Conservation (phyloP, 2,113 vertebrate species). For the Anguilla rostrata region DNA sequence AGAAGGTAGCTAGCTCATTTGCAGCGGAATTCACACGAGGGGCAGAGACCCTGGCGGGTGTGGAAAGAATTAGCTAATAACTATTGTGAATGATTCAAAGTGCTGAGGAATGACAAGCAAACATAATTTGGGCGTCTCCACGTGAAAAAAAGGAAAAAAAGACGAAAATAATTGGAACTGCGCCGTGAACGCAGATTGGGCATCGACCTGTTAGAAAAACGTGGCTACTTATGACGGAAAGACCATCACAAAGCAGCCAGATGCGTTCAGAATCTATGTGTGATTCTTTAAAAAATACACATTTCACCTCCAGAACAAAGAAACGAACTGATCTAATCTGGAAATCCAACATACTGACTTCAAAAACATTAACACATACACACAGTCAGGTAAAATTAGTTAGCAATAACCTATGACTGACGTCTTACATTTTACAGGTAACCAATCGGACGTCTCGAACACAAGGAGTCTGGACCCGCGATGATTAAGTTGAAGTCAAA, state of each 20-base stretch:
- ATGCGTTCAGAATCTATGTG: neutral
- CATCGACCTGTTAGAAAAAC: neutral
- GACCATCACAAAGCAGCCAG: neutral
- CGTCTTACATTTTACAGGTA: neutral
- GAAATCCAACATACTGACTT: too few species aligned
- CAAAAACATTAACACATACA: too few species aligned
- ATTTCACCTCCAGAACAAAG: too few species aligned
- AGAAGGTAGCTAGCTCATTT: constrained; percentile 46
- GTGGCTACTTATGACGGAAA: neutral
- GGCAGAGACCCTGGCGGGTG: constrained; percentile 45
- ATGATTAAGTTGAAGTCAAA: neutral
- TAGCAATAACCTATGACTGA: too few species aligned
- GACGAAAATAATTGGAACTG: neutral
- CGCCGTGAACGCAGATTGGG: neutral
- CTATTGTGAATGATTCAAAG: constrained; percentile 12
- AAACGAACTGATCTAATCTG: too few species aligned
- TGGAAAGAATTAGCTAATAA: constrained; percentile 20
- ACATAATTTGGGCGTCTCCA: neutral
- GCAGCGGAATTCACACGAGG: constrained; percentile 62
- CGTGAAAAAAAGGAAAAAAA: neutral
- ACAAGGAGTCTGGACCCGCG: neutral
- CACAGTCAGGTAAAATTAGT: too few species aligned
- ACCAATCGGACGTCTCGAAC: neutral
- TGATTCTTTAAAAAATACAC: too few species aligned
- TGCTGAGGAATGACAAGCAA: constrained; percentile 3